Evolutionary conservation across 2,888 invertebrate species (phyloP).

Genomic region (Tetheella fluctuosa): DNA sequence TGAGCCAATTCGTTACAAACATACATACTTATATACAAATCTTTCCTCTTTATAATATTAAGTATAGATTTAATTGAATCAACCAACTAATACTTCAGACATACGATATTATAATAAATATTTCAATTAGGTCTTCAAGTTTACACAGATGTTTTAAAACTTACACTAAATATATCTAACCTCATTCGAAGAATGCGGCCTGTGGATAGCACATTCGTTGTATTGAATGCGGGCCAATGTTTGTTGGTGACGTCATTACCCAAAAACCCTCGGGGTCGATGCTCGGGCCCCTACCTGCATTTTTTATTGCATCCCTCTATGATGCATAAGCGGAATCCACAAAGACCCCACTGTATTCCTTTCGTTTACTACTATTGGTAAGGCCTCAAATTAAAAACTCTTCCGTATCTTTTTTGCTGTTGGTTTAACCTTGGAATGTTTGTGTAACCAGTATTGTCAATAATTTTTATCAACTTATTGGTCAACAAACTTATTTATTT

Average conservation of each 20-base stretch:
- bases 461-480: slow-evolving; percentile 8
- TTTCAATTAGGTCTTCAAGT: neutral
- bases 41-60: too few species aligned
- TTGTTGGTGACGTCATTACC: slow-evolving; percentile 69
- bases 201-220: slow-evolving; percentile 45
- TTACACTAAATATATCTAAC: slow-evolving; percentile 17
- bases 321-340: slow-evolving; percentile 64
- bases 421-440: neutral
- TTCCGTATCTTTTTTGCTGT: slow-evolving; percentile 1
- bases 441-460: slow-evolving; percentile 8
- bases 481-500: neutral
- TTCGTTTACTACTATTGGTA: slow-evolving; percentile 25
- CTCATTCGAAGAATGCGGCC: slow-evolving; percentile 24
- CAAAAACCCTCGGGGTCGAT: slow-evolving; percentile 74
- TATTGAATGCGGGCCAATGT: slow-evolving; percentile 48
- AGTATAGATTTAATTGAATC: neutral
- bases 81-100: neutral
- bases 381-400: slow-evolving; percentile 8
- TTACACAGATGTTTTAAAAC: slow-evolving; percentile 4
- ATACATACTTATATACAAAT: too few species aligned
- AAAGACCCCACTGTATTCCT: slow-evolving; percentile 54
- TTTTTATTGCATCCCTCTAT: slow-evolving; percentile 78
- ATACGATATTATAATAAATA: neutral
- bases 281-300: slow-evolving; percentile 80
- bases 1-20: too few species aligned